Conservation (phyloP, 2,888 invertebrate genomes). For the Cancer borealis region DNA sequence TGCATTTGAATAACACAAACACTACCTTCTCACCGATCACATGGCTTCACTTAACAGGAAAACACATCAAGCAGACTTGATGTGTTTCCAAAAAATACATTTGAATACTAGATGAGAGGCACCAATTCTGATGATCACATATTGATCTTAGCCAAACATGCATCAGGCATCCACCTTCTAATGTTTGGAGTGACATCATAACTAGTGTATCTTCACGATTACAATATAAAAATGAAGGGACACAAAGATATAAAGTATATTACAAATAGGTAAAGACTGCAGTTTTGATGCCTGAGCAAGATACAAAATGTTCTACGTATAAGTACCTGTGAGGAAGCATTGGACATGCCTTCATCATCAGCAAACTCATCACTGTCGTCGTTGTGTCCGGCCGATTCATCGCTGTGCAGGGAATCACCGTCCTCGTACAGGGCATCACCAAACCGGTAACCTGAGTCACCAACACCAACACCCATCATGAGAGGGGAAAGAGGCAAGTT, state of each 20-base stretch:
- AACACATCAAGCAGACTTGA: too few relatives aligned
- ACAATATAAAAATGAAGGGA: background rate
- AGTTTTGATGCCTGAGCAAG: too few relatives aligned
- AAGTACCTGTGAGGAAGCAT: slow-evolving; percentile 79
- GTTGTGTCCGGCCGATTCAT: slow-evolving; percentile 83
- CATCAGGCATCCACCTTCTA: background rate
- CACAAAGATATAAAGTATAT: too few relatives aligned
- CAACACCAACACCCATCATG: background rate
- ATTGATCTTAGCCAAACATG: too few relatives aligned
- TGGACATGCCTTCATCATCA: slow-evolving; percentile 83
- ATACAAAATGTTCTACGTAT: background rate
- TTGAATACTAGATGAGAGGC: too few relatives aligned
- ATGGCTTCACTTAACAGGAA: too few relatives aligned
- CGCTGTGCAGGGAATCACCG: slow-evolving; percentile 89
- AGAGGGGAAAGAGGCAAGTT: background rate
- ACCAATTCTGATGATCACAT: too few relatives aligned
- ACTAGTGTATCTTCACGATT: background rate
- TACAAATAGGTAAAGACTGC: too few relatives aligned
- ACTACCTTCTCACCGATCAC: too few relatives aligned
- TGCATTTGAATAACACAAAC: too few relatives aligned
- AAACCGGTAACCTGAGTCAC: slow-evolving; percentile 84
- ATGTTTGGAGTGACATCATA: background rate
- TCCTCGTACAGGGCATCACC: slow-evolving; percentile 84
- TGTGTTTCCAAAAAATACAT: too few relatives aligned
- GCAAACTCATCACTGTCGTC: slow-evolving; percentile 84